A percentile compares a stretch with the other conserved stretches of the same genome.
Evolutionary conservation across 2,797 vertebrate genomes (phyloP).

Genomic region (Hydrophis major): DNA sequence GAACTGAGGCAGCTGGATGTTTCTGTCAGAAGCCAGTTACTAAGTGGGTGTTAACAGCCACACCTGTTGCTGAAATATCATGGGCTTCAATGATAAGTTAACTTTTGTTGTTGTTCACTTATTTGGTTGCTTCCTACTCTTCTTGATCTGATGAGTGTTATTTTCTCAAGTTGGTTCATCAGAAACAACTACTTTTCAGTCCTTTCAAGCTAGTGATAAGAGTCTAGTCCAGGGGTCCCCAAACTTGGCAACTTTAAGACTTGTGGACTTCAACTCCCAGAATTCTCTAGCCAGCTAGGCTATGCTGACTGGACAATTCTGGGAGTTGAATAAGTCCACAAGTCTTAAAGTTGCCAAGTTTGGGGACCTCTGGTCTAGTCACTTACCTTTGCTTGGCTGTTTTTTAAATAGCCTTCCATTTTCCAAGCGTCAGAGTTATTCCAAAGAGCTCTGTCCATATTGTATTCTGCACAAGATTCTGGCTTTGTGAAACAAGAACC

Average conservation of each 20-base stretch:
- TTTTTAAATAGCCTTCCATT: neutral
- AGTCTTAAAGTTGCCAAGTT: too few relatives aligned
- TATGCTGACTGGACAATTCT: too few relatives aligned
- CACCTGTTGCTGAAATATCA: neutral
- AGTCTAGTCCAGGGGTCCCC: neutral
- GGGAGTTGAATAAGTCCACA: too few relatives aligned
- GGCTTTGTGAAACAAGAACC: neutral
- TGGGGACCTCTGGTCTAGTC: too few relatives aligned
- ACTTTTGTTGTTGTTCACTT: neutral
- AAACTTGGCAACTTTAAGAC: too few relatives aligned
- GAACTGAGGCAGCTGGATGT: neutral
- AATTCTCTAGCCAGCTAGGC: too few relatives aligned
- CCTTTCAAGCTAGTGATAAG: neutral
- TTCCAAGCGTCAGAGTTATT: neutral
- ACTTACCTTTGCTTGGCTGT: neutral
- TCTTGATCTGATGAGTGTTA: neutral
- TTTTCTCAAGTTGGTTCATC: neutral
- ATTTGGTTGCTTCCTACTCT: neutral
- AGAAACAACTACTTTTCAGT: neutral
- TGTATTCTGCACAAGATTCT: neutral
- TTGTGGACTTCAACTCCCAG: too few relatives aligned
- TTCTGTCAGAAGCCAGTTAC: neutral
- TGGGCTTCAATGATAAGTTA: neutral
- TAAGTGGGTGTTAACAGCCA: neutral
- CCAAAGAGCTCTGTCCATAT: neutral